These are phyloP conservation scores for Pachycephus smyrnensis DNA, from an alignment of 2,888 invertebrate genomes.

Conservation along the genomic window DNA sequence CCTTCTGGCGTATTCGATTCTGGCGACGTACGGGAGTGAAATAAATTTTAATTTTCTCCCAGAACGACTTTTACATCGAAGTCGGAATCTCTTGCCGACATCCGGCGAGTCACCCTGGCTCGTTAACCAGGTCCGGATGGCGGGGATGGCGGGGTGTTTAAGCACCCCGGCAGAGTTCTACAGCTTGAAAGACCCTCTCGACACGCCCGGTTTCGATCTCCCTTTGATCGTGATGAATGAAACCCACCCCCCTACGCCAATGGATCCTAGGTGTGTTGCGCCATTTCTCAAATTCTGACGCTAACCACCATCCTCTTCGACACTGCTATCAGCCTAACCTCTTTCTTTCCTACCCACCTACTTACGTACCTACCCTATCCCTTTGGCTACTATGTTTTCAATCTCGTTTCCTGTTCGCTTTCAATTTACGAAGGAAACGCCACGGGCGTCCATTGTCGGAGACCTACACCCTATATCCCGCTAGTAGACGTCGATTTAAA, in stretches of 20 bases:
- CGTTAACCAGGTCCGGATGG: background rate
- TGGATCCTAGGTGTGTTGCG: background rate
- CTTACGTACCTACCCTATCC: too few relatives aligned
- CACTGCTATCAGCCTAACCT: too few relatives aligned
- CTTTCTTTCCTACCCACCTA: too few relatives aligned
- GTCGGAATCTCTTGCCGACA: background rate
- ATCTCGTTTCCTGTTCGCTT: background rate
- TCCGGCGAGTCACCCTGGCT: constrained; percentile 1
- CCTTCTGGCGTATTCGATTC: too few relatives aligned
- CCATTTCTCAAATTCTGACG: background rate
- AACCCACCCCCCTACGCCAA: background rate
- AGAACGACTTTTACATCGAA: too few relatives aligned
- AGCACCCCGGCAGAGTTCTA: background rate
- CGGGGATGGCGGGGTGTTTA: background rate
- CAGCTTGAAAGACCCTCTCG: constrained; percentile 3
- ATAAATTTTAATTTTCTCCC: too few relatives aligned
- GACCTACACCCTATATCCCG: too few relatives aligned
- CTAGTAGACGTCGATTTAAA: background rate
- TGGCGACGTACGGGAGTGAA: too few relatives aligned
- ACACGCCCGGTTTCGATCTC: constrained; percentile 1
- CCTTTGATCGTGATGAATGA: constrained; percentile 7
- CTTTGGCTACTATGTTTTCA: too few relatives aligned
- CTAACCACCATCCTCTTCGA: too few relatives aligned
- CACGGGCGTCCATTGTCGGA: background rate
- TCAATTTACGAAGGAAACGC: too few relatives aligned